These are phyloP conservation scores for western clawed frog (Xenopus tropicalis) DNA, from an alignment of 2,113 vertebrate genomes.

Conservation along the genomic window DNA sequence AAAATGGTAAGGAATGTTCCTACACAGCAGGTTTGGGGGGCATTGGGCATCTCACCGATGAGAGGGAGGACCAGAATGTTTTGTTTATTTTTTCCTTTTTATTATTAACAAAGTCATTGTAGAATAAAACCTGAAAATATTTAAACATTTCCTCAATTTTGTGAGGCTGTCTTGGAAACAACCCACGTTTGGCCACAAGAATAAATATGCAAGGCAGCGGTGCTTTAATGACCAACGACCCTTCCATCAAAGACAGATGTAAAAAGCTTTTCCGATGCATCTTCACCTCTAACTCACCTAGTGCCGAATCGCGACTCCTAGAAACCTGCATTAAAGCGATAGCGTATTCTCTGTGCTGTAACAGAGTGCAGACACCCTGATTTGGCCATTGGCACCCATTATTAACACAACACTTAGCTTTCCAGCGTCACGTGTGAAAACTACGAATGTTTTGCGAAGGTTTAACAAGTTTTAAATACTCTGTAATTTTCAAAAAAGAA, in stretches of 20 bases:
- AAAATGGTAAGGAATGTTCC: conserved; percentile 65
- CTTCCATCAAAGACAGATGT: conserved; percentile 55
- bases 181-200: conserved; percentile 66
- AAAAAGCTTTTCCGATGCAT: conserved; percentile 56
- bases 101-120: conserved; percentile 67
- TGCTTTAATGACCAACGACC: conserved; percentile 69
- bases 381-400: conserved; percentile 57
- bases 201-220: conserved; percentile 79
- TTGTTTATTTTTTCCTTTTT: conserved; percentile 48
- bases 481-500: conserved; percentile 64
- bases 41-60: conserved; percentile 73
- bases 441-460: conserved; percentile 62
- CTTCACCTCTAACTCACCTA: conserved; percentile 59
- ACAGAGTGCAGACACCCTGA: conserved; percentile 59
- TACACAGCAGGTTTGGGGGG: conserved; percentile 69
- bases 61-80: conserved; percentile 71
- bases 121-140: conserved; percentile 75
- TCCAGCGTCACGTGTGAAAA: conserved; percentile 56
- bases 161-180: conserved; percentile 86
- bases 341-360: conserved; percentile 61
- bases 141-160: conserved; percentile 91
- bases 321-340: conserved; percentile 56
- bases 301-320: conserved; percentile 59
- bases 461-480: conserved; percentile 76
- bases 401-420: conserved; percentile 65